These are phyloP conservation scores for Drosophila suboccidentalis DNA, from an alignment of 2,888 invertebrate species.

Conservation along the genomic window DNA sequence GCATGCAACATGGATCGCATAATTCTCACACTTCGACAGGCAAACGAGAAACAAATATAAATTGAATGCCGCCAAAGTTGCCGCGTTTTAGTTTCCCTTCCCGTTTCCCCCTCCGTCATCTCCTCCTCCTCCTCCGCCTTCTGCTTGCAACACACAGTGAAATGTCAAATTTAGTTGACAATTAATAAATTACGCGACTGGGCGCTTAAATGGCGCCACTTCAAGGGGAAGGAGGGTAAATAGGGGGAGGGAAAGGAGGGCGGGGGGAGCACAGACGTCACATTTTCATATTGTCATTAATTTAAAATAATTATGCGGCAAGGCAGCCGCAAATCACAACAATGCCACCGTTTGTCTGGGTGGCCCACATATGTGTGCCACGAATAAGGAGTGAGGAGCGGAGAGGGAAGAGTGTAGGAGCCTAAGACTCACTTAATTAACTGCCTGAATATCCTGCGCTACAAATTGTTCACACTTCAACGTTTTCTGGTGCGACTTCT, in stretches of 20 bases:
- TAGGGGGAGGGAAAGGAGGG: no score
- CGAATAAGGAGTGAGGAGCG: background rate
- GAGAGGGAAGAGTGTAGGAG: background rate
- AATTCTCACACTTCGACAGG: slow-evolving; percentile 85
- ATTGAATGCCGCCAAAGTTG: slow-evolving; percentile 71
- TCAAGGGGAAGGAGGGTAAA: slow-evolving; percentile 5
- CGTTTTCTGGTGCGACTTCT: slow-evolving; percentile 54
- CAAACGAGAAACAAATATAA: slow-evolving; percentile 64
- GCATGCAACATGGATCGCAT: slow-evolving; percentile 62
- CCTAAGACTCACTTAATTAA: slow-evolving; percentile 70
- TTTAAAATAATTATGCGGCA: slow-evolving; percentile 78
- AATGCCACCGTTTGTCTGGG: slow-evolving; percentile 58
- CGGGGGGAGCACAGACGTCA: slow-evolving; percentile 20
- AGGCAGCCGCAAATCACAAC: slow-evolving; percentile 71
- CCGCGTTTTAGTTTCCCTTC: slow-evolving; percentile 30
- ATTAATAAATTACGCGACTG: slow-evolving; percentile 84
- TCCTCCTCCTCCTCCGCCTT: slow-evolving; percentile 33
- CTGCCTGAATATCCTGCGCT: slow-evolving; percentile 65
- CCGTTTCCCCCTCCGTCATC: background rate
- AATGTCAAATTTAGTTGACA: slow-evolving; percentile 85
- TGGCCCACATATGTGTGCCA: slow-evolving; percentile 71
- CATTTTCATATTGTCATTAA: slow-evolving; percentile 77
- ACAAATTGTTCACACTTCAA: slow-evolving; percentile 83
- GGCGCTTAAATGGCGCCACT: slow-evolving; percentile 83
- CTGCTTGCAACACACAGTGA: slow-evolving; percentile 80